These are phyloP conservation scores for Auanema freiburgensis DNA, from an alignment of 2,888 invertebrate species.

Conservation along the genomic window DNA sequence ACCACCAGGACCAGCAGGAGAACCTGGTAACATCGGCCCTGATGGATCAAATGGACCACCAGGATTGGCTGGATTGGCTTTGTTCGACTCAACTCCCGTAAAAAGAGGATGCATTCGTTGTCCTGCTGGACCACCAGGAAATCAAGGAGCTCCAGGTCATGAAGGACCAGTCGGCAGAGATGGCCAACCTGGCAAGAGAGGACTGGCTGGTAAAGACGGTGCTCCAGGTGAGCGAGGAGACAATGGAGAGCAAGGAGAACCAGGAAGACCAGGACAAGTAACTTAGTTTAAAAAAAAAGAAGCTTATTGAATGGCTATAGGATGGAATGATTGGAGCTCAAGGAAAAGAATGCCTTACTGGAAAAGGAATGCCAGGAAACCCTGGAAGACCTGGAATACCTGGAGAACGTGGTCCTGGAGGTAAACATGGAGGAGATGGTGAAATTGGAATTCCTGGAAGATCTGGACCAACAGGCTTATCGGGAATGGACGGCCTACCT, in stretches of 20 bases:
- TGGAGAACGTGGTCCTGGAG: constrained; percentile 17
- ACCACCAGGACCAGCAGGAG: constrained; percentile 13
- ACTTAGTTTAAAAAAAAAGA: constrained; percentile 8
- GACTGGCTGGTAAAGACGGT: constrained; percentile 19
- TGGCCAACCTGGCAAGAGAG: constrained; percentile 21
- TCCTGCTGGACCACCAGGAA: constrained; percentile 13
- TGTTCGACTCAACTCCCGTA: background rate
- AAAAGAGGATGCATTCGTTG: constrained; percentile 10
- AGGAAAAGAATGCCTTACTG: constrained; percentile 14
- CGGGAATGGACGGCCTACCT: constrained; percentile 10
- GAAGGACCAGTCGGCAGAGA: constrained; percentile 11
- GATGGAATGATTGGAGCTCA: constrained; percentile 10
- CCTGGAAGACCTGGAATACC: constrained; percentile 23
- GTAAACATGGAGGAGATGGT: constrained; percentile 21
- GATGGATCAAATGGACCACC: constrained; percentile 15
- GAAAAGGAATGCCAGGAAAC: constrained; percentile 23
- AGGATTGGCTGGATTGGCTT: constrained; percentile 1
- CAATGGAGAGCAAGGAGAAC: constrained; percentile 12
- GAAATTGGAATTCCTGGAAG: constrained; percentile 8
- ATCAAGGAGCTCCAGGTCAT: constrained; percentile 5
- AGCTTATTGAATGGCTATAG: constrained; percentile 1
- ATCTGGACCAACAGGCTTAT: background rate
- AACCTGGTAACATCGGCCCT: no score
- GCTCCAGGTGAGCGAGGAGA: constrained; percentile 24
- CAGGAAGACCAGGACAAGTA: constrained; percentile 21